These are phyloP conservation scores for Calliscelio sp. DNA, from an alignment of 2,888 invertebrate species.

Conservation along the genomic window DNA sequence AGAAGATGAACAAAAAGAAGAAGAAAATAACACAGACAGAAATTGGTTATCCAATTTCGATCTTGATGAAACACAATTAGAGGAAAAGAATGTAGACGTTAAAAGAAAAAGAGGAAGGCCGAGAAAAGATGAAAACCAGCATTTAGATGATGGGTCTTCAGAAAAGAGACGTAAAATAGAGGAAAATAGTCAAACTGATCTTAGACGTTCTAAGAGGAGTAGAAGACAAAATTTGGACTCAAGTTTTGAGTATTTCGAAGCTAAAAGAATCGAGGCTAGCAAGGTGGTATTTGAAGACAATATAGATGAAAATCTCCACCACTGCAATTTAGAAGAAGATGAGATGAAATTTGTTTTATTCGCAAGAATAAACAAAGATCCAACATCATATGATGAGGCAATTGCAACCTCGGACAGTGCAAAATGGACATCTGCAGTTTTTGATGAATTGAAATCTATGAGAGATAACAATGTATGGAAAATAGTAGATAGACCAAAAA, in stretches of 20 bases:
- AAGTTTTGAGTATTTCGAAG: neutral
- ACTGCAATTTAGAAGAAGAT: neutral
- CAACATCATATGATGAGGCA: constrained; percentile 47
- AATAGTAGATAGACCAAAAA: constrained; percentile 43
- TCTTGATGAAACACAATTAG: neutral
- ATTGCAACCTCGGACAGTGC: constrained; percentile 32
- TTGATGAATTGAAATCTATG: constrained; percentile 64
- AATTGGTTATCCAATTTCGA: neutral
- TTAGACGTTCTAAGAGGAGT: neutral
- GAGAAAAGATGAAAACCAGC: neutral
- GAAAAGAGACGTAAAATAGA: neutral
- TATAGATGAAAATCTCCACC: neutral
- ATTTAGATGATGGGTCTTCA: neutral
- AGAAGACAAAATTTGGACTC: neutral
- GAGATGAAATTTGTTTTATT: constrained; percentile 5
- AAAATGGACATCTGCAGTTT: constrained; percentile 57
- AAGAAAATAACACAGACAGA: neutral
- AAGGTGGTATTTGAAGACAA: neutral
- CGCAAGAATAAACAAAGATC: constrained; percentile 19
- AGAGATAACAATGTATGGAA: constrained; percentile 61
- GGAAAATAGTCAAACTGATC: neutral
- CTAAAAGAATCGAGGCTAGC: neutral
- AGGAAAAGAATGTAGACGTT: neutral
- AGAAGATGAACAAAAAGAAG: neutral
- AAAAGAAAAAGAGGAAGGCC: neutral